These are phyloP conservation scores for Cheiracanthium punctorium DNA, from an alignment of 2,888 invertebrate genomes.

Conservation along the genomic window DNA sequence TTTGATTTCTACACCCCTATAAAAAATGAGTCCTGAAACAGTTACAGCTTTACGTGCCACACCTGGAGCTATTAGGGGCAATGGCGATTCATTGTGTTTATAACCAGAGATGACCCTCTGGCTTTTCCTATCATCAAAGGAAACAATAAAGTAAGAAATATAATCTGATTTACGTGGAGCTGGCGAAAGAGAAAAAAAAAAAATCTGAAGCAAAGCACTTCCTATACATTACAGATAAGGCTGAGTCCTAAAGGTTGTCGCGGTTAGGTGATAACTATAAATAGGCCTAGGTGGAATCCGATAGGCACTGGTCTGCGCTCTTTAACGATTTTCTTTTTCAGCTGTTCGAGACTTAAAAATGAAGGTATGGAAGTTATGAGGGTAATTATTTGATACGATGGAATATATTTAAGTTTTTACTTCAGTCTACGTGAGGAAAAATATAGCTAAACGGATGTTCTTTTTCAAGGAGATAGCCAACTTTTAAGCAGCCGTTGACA, in stretches of 20 bases:
- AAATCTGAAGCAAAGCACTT: slow-evolving; percentile 2
- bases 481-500: background rate
- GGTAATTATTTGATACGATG: slow-evolving; percentile 22
- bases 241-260: slow-evolving; percentile 1
- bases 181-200: slow-evolving; percentile 11
- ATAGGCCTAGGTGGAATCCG: slow-evolving; percentile 30
- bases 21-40: background rate
- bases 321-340: background rate
- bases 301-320: background rate
- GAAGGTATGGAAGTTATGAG: background rate
- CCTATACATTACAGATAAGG: slow-evolving; percentile 30
- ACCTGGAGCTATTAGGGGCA: slow-evolving; percentile 14
- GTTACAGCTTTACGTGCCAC: slow-evolving; percentile 6
- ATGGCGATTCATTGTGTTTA: slow-evolving; percentile 41
- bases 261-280: slow-evolving; percentile 24
- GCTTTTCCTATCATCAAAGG: slow-evolving; percentile 34
- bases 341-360: background rate
- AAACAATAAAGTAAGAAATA: slow-evolving; percentile 37
- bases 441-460: background rate
- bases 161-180: slow-evolving; percentile 44
- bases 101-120: slow-evolving; percentile 37
- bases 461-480: background rate
- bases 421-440: no score
- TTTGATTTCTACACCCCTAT: background rate
- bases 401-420: background rate